Conservation (phyloP, 2,113 vertebrate species). For the Salvelinus namaycush region DNA sequence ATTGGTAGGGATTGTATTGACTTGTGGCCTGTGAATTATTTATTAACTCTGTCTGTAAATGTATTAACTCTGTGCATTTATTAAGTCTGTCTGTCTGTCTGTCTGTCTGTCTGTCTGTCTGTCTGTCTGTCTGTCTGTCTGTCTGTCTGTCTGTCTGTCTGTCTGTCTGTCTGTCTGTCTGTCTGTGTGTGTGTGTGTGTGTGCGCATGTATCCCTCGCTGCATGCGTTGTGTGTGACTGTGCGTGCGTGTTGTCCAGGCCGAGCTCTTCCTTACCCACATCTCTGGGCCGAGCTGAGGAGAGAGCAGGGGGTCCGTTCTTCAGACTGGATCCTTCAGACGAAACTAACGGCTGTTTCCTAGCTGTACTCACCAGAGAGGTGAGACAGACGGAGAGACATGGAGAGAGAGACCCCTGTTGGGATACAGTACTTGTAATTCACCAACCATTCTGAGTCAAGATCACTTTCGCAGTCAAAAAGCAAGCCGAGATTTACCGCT, state of each 20-base stretch:
- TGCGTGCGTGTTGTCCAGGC: constrained; percentile 61
- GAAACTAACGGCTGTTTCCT: constrained; percentile 86
- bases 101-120: no score
- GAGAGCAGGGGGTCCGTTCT: constrained; percentile 69
- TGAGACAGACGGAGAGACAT: constrained; percentile 31
- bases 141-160: no score
- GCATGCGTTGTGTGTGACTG: not conserved
- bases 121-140: no score
- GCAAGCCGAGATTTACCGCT: no score
- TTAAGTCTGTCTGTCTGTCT: not conserved
- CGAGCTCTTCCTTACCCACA: constrained; percentile 64
- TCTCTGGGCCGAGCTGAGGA: constrained; percentile 37
- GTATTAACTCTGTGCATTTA: constrained; percentile 13
- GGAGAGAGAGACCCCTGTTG: not conserved
- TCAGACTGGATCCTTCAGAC: constrained; percentile 81
- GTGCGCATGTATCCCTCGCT: not conserved
- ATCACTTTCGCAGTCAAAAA: no score
- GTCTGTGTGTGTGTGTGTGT: not conserved
- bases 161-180: not conserved
- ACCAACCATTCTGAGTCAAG: no score
- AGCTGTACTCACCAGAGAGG: constrained; percentile 83
- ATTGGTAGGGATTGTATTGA: constrained; percentile 19
- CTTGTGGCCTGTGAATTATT: constrained; percentile 25
- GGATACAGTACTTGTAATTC: no score
- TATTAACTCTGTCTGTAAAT: constrained; percentile 4